Conservation (phyloP, 2,888 invertebrate species). For the Nymphalis c-album region DNA sequence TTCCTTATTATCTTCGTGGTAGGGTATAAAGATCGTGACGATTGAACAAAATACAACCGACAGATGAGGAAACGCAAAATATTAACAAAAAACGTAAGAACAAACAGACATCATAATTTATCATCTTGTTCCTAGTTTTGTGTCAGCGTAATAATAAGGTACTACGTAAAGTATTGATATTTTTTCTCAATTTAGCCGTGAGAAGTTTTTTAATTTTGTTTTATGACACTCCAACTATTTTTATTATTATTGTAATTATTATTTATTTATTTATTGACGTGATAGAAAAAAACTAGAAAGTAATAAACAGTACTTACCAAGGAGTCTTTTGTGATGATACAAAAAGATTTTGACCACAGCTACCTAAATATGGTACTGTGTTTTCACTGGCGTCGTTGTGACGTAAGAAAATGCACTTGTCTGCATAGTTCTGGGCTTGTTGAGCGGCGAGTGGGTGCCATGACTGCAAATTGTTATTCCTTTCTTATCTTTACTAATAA, state of each 20-base stretch:
- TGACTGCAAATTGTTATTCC: conserved; percentile 73
- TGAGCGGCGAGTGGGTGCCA: conserved; percentile 87
- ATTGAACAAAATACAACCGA: conserved; percentile 37
- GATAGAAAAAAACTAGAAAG: too few species aligned
- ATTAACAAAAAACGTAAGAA: conserved; percentile 48
- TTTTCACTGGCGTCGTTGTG: conserved; percentile 87
- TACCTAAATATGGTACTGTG: conserved; percentile 84
- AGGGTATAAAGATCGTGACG: conserved; percentile 49
- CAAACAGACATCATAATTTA: conserved; percentile 46
- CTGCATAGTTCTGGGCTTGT: conserved; percentile 88
- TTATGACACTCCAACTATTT: too few species aligned
- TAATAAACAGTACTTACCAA: conserved; percentile 85
- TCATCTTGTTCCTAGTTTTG: conserved; percentile 37
- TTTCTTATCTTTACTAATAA: conserved; percentile 2
- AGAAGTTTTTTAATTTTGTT: too few species aligned
- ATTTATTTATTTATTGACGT: too few species aligned
- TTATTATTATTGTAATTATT: too few species aligned
- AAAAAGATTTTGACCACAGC: conserved; percentile 91
- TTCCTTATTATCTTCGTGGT: conserved; percentile 50
- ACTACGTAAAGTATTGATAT: too few species aligned
- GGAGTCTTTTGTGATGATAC: conserved; percentile 89
- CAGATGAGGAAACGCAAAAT: conserved; percentile 53
- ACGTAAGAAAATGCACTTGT: conserved; percentile 84
- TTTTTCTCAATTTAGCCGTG: too few species aligned
- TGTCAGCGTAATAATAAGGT: background rate